These are phyloP conservation scores for Pithecia hirsuta DNA, from an alignment of 2,797 vertebrate species.

Conservation along the genomic window DNA sequence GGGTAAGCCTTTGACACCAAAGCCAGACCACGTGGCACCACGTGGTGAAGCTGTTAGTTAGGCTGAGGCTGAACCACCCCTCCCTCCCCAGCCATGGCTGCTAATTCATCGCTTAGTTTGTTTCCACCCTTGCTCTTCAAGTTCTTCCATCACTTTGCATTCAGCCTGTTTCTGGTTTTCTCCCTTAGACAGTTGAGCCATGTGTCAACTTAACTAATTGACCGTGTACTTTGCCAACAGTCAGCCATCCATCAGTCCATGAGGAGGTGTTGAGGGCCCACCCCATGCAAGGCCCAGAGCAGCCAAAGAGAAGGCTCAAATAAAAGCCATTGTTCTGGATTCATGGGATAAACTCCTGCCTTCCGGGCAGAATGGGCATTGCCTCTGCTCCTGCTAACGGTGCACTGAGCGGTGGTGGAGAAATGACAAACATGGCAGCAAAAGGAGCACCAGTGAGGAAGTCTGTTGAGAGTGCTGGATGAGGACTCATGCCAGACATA, in stretches of 20 bases:
- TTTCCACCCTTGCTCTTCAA: not conserved
- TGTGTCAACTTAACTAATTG: not conserved
- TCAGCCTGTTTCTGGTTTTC: not conserved
- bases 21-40: not conserved
- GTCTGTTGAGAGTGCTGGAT: not conserved
- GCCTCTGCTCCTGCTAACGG: not conserved
- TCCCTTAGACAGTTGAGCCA: not conserved
- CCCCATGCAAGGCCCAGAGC: not conserved
- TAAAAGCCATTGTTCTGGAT: not conserved
- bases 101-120: not conserved
- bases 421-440: not conserved
- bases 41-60: rapidly evolving
- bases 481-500: no score
- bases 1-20: not conserved
- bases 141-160: not conserved
- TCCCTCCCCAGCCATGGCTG: no score
- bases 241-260: not conserved
- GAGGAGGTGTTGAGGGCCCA: not conserved
- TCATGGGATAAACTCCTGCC: rapidly evolving
- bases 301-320: not conserved
- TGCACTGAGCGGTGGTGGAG: not conserved
- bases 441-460: not conserved
- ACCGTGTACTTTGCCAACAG: not conserved
- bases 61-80: no score
- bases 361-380: not conserved